phyloP scores from a whole-genome alignment of 2,113 vertebrate genomes.

The Blennius ocellaris region DNA sequence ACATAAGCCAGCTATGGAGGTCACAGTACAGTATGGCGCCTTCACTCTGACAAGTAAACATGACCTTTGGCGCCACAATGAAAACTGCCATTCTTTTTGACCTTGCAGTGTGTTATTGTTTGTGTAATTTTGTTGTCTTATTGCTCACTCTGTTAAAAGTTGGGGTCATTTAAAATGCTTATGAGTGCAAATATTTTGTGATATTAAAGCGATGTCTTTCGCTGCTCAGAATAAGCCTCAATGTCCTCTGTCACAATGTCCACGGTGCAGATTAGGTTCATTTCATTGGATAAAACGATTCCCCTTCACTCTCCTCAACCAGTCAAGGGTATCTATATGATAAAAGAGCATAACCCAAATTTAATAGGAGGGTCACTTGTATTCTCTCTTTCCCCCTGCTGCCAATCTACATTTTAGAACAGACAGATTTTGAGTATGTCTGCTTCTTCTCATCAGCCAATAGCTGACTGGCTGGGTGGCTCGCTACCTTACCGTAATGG shows the following conservation, averaged over 20 bases:
- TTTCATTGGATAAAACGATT: not conserved
- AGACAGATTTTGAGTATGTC: slow-evolving; percentile 66
- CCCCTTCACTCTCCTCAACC: not conserved
- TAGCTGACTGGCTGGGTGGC: slow-evolving; percentile 72
- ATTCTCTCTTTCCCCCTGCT: slow-evolving; percentile 13
- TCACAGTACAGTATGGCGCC: slow-evolving; percentile 82
- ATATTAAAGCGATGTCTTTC: not conserved
- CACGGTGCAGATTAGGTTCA: not conserved
- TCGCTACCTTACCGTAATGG: slow-evolving; percentile 81
- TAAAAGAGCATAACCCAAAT: slow-evolving; percentile 38
- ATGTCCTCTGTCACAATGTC: not conserved
- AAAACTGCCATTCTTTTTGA: slow-evolving; percentile 79
- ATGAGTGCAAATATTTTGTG: not conserved
- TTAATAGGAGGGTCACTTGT: slow-evolving; percentile 34
- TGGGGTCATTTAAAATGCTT: slow-evolving; percentile 14
- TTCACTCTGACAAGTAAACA: slow-evolving; percentile 84
- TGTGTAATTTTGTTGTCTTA: slow-evolving; percentile 60
- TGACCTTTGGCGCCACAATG: slow-evolving; percentile 80
- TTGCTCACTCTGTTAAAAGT: slow-evolving; percentile 48
- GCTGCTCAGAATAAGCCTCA: not conserved
- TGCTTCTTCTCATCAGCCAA: slow-evolving; percentile 52
- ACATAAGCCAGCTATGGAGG: slow-evolving; percentile 76
- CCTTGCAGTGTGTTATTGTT: slow-evolving; percentile 75
- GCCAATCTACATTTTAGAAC: slow-evolving; percentile 69
- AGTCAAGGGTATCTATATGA: slow-evolving; percentile 17